phyloP scores from a whole-genome alignment of 2,113 vertebrate species.

The Drymodes brunneopygia region DNA sequence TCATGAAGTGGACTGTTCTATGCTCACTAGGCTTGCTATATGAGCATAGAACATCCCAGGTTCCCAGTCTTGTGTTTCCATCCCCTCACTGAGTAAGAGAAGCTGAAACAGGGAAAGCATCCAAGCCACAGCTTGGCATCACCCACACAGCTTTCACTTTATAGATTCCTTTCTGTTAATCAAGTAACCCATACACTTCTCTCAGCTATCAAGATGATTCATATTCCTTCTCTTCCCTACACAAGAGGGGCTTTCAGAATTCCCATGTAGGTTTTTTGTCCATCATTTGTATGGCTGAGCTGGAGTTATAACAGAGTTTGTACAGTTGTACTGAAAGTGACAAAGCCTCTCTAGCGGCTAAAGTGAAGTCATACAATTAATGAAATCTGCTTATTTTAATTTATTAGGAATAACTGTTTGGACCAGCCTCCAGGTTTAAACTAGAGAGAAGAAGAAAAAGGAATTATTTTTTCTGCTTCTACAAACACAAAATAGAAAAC shows the following conservation, averaged over 20 bases:
- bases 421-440: not conserved
- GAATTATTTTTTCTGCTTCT: not conserved
- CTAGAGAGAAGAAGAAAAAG: not conserved
- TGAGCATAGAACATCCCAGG: not conserved
- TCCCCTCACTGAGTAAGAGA: not conserved
- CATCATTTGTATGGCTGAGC: not conserved
- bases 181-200: not conserved
- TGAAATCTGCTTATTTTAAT: not conserved
- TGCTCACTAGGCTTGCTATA: not conserved
- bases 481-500: not conserved
- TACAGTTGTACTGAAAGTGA: not conserved
- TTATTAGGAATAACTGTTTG: not conserved
- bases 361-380: not conserved
- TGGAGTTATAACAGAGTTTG: not conserved
- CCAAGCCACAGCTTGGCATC: not conserved
- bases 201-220: not conserved
- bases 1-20: not conserved
- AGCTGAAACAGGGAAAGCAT: not conserved
- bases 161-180: not conserved
- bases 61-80: not conserved
- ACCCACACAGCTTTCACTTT: not conserved
- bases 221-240: not conserved
- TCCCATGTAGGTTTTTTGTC: fast-evolving
- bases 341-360: not conserved
- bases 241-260: not conserved